These are phyloP conservation scores for Pipa parva DNA, from an alignment of 2,113 vertebrate species.

Conservation along the genomic window DNA sequence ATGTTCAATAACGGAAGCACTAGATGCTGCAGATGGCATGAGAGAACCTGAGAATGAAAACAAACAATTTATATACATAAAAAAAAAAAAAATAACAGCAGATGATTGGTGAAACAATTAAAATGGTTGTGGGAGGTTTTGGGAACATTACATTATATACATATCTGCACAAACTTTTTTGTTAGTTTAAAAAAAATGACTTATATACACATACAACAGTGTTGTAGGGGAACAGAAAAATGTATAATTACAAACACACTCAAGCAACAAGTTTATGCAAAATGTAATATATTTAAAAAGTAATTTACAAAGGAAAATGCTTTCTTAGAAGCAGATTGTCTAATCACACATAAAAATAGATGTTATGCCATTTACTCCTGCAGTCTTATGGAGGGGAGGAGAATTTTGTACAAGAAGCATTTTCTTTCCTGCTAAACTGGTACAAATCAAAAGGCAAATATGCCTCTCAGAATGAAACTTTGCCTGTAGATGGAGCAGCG, in stretches of 20 bases:
- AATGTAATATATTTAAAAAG: too few species aligned
- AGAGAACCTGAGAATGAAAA: conserved; percentile 64
- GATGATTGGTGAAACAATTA: too few species aligned
- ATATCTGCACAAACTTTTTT: too few species aligned
- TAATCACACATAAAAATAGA: background rate
- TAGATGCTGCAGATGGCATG: conserved; percentile 74
- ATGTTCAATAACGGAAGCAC: conserved; percentile 71
- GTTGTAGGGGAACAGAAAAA: too few species aligned
- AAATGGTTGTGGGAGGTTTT: too few species aligned
- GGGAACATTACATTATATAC: too few species aligned
- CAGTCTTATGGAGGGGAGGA: background rate
- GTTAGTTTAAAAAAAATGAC: too few species aligned
- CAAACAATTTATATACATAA: conserved; percentile 50
- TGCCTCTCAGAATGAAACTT: background rate
- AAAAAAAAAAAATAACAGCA: too few species aligned
- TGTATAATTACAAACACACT: too few species aligned
- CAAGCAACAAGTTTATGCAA: too few species aligned
- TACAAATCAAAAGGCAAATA: background rate
- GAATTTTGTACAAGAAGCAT: background rate
- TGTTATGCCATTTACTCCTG: background rate
- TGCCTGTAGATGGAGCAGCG: conserved; percentile 39
- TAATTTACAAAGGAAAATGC: too few species aligned
- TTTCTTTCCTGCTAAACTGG: conserved; percentile 10
- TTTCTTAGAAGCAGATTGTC: background rate
- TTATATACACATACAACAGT: too few species aligned